These are phyloP conservation scores for Stratiolaelaps scimitus DNA, from an alignment of 1,140 invertebrate species.

Conservation along the genomic window DNA sequence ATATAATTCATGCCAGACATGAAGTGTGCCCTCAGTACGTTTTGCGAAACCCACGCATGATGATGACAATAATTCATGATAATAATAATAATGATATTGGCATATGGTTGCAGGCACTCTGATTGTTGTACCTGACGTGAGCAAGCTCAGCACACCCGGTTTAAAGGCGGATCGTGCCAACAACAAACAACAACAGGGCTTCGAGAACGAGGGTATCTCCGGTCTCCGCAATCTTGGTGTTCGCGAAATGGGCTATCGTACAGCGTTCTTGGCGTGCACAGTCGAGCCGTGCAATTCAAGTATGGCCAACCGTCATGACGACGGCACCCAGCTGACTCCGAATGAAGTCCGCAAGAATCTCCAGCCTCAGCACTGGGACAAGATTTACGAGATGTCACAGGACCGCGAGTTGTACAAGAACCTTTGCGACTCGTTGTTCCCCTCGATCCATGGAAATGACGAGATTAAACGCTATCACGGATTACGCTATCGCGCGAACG, in stretches of 20 bases:
- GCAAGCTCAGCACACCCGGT: conserved; percentile 68
- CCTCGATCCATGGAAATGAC: conserved; percentile 93
- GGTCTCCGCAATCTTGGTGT: conserved; percentile 89
- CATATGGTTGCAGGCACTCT: conserved; percentile 58
- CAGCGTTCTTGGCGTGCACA: conserved; percentile 87
- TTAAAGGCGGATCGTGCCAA: conserved; percentile 41
- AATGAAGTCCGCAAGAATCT: conserved; percentile 87
- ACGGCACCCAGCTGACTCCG: conserved; percentile 55
- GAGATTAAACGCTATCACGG: conserved; percentile 91
- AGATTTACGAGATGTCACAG: conserved; percentile 89
- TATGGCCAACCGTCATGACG: conserved; percentile 40
- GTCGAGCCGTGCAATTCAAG: conserved; percentile 69
- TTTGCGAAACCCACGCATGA: too few species aligned
- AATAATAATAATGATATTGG: too few species aligned
- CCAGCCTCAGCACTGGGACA: conserved; percentile 87
- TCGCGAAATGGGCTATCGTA: conserved; percentile 82
- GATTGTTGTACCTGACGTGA: conserved; percentile 94
- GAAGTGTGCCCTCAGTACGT: too few species aligned
- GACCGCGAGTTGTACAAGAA: conserved; percentile 87
- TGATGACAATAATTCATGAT: too few species aligned
- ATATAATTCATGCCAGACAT: neutral
- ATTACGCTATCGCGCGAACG: conserved; percentile 88
- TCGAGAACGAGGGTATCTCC: conserved; percentile 68
- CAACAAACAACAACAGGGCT: conserved; percentile 59
- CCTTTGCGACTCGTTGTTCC: conserved; percentile 81